Base-by-base conservation (phyloP, 2,888 invertebrate genomes). In the Drymonia ruficornis region DNA sequence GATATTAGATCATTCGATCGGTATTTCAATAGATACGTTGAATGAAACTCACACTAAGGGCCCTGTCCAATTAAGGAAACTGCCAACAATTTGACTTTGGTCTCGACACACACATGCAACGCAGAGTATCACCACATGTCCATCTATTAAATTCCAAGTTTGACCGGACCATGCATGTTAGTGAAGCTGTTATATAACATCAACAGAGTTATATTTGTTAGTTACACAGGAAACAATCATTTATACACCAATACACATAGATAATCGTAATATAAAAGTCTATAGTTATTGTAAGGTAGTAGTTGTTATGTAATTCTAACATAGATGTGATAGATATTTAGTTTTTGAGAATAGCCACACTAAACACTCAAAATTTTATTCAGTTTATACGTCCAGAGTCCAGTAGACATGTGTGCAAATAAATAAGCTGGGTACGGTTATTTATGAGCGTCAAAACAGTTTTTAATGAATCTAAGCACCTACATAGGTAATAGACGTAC, bases 131-230 rank as follows among this genome's bases (percentile, higher is more conserved):
- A 43, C 54, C 51, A 60, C 57, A 58, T 65, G 64, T 67, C 60
- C 67, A 70, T 63, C 65, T 71, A 69, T 65, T 72, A 61, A n/a
- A 57, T 72, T 77, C 70, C 67, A 58, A 68, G 72, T 74, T 74
- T 77, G 70, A 64, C 73, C 76, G 80, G 72, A 74, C 70, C 87
- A 86, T 87, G 87, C 87, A 81, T 63, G 70, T 81, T 70, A 78
- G 65, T 77, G 56, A 69, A 71, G 69, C 72, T 49, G 49, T 58
- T 56, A 42, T 69, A 65, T 42, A 61, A 67, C 60, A 60, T 54
- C 46, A 55, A 69, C 58, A 69, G 44, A 63, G 36, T 52, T 28
- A 47, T 46, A 56, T 47, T 49, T 55, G 45, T 52, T 55, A 59
- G 52, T 44, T 65, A 52, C 31, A 42, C 18, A 48, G 19, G 53